Base-by-base conservation (phyloP, 2,888 invertebrate species). In the Caenorhabditis uteleia region DNA sequence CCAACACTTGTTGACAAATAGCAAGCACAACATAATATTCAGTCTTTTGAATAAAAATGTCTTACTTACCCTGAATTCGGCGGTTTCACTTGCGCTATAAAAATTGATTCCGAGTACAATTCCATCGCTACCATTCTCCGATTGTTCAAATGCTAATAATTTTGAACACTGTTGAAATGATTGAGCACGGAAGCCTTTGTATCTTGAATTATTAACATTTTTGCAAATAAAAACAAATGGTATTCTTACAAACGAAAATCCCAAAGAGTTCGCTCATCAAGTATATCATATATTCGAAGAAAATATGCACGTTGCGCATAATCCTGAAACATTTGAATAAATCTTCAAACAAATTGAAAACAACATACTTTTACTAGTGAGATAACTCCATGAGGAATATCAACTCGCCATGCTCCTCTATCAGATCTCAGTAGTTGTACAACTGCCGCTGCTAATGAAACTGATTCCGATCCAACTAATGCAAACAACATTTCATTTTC, bases 221-320 rank as follows among this genome's bases (percentile, higher is more conserved):
- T n/a, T n/a, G n/a, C n/a, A n/a, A n/a, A n/a, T n/a, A n/a, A n/a
- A n/a, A n/a, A n/a, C n/a, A n/a, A 20, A 38, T 34, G 4, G 39
- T 23, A 27, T 18, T 64, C 72, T 57, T 33, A 79, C 77, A 79
- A 45, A 43, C 55, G 62, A 50, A 77, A 77, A 40, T 71, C 66
- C 77, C 77, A 79, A 12, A 67, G 40, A 21, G 53, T 27, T 18
- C 66, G 43, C 23, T 66, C 54, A 18, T 73, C 69, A 21, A 73
- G 59, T 45, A 79, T 70, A 48, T 79, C 77, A 45, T 55, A 76
- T 38, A 79, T 50, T 14, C 68, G 58, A 14, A 79, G 54, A 23
- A 70, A 70, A 50, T 79, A 79, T 10, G 67, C 65, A 31, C 76
- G 62, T 45, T 70, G 58, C n/a, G 65, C 48, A 51, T 79, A 79